These are phyloP conservation scores for Craniophora ligustri DNA, from an alignment of 2,888 invertebrate genomes.

Conservation along the genomic window DNA sequence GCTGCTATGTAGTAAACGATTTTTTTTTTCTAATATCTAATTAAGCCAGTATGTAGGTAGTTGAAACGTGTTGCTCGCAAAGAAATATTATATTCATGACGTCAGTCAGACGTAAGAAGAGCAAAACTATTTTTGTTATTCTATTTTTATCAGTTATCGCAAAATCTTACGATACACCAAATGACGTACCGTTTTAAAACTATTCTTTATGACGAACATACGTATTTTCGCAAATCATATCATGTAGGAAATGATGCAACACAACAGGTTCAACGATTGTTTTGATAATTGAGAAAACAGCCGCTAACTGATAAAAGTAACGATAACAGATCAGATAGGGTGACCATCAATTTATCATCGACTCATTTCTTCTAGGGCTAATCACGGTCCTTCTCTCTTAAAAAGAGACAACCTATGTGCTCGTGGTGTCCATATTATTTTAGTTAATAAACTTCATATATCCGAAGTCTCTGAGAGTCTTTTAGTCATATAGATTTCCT, in stretches of 20 bases:
- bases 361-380: too few relatives aligned
- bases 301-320: conserved; percentile 4
- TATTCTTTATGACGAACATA: not conserved
- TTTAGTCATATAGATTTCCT: too few relatives aligned
- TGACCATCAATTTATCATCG: too few relatives aligned
- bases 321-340: conserved; percentile 22
- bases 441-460: too few relatives aligned
- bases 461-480: too few relatives aligned
- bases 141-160: not conserved
- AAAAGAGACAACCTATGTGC: too few relatives aligned
- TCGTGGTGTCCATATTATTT: too few relatives aligned
- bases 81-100: conserved; percentile 5
- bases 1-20: too few relatives aligned
- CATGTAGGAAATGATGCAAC: conserved; percentile 30
- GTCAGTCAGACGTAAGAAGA: conserved; percentile 6
- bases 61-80: too few relatives aligned
- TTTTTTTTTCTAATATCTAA: too few relatives aligned
- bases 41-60: too few relatives aligned
- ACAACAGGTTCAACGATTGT: conserved; percentile 24
- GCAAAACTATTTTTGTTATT: not conserved
- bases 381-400: too few relatives aligned
- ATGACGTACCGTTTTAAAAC: conserved; percentile 9
- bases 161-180: not conserved
- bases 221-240: not conserved
- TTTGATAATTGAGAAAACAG: conserved; percentile 24